Percentiles rank a stretch among this genome's conserved stretches.
Conservation (phyloP, 2,113 vertebrate genomes). For the Nanorana parkeri region DNA sequence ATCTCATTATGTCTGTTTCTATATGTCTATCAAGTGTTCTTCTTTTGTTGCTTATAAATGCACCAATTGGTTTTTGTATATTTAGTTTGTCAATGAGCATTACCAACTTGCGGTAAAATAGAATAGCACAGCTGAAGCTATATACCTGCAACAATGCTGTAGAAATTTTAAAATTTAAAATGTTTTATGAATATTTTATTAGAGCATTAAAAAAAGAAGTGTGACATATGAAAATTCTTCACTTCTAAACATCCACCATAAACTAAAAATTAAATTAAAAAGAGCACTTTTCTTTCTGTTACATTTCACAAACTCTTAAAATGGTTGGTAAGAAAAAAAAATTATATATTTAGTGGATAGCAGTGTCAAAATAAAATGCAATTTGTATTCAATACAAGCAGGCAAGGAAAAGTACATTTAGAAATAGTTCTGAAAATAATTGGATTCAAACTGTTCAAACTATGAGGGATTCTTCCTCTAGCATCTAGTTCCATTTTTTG, state of each 20-base stretch:
- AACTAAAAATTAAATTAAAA: constrained; percentile 22
- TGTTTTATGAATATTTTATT: constrained; percentile 26
- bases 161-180: neutral
- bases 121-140: neutral
- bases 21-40: neutral
- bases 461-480: constrained; percentile 2
- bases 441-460: constrained; percentile 36
- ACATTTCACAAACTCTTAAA: constrained; percentile 14
- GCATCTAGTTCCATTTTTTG: neutral
- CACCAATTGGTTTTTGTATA: neutral
- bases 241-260: constrained; percentile 14
- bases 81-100: neutral
- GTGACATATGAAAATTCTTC: neutral
- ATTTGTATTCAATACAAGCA: constrained; percentile 18
- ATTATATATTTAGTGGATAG: constrained; percentile 1
- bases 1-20: too few species aligned
- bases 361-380: constrained; percentile 26
- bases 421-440: constrained; percentile 33
- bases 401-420: constrained; percentile 38
- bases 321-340: neutral
- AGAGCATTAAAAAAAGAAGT: neutral
- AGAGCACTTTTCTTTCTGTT: constrained; percentile 2
- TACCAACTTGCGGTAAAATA: neutral
- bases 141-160: neutral
- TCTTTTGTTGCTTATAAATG: neutral